Conservation (phyloP, 2,888 invertebrate genomes). For the Hyles lineata region DNA sequence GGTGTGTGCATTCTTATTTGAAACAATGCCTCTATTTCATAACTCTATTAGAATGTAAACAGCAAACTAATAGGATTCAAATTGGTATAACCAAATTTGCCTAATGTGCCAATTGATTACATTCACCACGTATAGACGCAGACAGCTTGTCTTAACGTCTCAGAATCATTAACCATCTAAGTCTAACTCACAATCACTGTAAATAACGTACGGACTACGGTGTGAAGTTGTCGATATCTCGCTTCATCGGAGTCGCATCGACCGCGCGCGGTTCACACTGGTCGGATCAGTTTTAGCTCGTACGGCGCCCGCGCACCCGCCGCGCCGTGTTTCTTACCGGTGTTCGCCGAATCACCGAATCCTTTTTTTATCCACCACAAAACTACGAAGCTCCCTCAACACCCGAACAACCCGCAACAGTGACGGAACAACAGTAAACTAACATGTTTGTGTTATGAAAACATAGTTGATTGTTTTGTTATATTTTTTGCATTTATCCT, state of each 20-base stretch:
- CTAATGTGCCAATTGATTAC: constrained; percentile 2
- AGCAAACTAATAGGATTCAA: constrained; percentile 14
- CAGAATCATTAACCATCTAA: constrained; percentile 22
- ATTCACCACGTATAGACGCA: constrained; percentile 17
- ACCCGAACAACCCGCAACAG: constrained; percentile 9
- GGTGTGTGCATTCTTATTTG: not conserved
- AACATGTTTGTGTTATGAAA: constrained; percentile 29
- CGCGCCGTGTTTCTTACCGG: constrained; percentile 44
- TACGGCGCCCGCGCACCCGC: constrained; percentile 70
- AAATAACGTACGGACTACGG: constrained; percentile 1
- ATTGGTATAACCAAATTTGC: constrained; percentile 4
- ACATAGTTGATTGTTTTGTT: constrained; percentile 30
- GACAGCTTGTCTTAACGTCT: constrained; percentile 22
- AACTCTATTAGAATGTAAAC: not conserved
- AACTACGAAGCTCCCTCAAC: constrained; percentile 23
- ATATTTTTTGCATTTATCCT: constrained; percentile 39
- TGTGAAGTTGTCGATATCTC: constrained; percentile 40
- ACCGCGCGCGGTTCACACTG: constrained; percentile 69
- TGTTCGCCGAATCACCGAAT: constrained; percentile 44
- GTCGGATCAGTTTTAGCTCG: constrained; percentile 80
- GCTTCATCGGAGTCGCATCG: constrained; percentile 60
- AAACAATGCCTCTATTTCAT: not conserved
- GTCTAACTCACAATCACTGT: constrained; percentile 25
- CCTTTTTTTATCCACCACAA: constrained; percentile 30
- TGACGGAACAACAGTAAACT: constrained; percentile 32